phyloP scores from a whole-genome alignment of 2,888 invertebrate species.

The Zygaena filipendulae region DNA sequence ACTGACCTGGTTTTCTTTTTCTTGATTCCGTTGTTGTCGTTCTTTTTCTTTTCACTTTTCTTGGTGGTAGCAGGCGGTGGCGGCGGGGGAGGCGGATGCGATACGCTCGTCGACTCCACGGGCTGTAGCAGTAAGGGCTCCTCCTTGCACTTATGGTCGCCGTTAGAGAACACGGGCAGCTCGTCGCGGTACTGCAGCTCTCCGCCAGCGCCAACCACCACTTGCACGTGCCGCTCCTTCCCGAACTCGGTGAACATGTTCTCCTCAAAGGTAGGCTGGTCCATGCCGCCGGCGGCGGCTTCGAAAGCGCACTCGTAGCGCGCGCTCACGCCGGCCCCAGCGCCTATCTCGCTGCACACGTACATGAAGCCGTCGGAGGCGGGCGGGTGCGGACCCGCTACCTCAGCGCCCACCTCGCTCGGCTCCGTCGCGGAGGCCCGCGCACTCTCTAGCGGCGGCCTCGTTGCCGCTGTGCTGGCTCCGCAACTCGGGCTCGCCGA shows the following conservation, averaged over 20 bases:
- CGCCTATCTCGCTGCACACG: slow-evolving; percentile 49
- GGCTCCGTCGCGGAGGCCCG: slow-evolving; percentile 50
- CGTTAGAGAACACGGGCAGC: slow-evolving; percentile 37
- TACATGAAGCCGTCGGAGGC: slow-evolving; percentile 59
- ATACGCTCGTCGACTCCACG: slow-evolving; percentile 37
- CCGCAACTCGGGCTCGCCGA: slow-evolving; percentile 25
- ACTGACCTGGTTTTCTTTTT: slow-evolving; percentile 91
- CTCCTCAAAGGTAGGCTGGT: slow-evolving; percentile 79
- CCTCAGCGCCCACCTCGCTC: slow-evolving; percentile 55
- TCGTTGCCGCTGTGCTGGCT: slow-evolving; percentile 28
- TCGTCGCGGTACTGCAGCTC: slow-evolving; percentile 62
- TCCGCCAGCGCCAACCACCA: slow-evolving; percentile 60
- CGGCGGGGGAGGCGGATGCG: slow-evolving; percentile 37
- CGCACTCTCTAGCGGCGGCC: slow-evolving; percentile 8
- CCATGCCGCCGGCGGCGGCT: slow-evolving; percentile 61
- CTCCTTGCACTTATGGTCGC: slow-evolving; percentile 49
- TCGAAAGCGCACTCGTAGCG: slow-evolving; percentile 59
- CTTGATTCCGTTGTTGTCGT: slow-evolving; percentile 87
- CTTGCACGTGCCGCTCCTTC: slow-evolving; percentile 61
- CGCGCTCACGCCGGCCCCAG: slow-evolving; percentile 33
- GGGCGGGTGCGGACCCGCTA: slow-evolving; percentile 59
- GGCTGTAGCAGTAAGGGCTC: slow-evolving; percentile 49
- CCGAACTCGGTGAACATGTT: slow-evolving; percentile 83
- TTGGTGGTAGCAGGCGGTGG: slow-evolving; percentile 63
- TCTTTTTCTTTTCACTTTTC: slow-evolving; percentile 84